Percentiles rank a stretch among this genome's conserved stretches.
Evolutionary conservation across 2,797 vertebrate genomes (phyloP).

Genomic region (Catharus ustulatus): DNA sequence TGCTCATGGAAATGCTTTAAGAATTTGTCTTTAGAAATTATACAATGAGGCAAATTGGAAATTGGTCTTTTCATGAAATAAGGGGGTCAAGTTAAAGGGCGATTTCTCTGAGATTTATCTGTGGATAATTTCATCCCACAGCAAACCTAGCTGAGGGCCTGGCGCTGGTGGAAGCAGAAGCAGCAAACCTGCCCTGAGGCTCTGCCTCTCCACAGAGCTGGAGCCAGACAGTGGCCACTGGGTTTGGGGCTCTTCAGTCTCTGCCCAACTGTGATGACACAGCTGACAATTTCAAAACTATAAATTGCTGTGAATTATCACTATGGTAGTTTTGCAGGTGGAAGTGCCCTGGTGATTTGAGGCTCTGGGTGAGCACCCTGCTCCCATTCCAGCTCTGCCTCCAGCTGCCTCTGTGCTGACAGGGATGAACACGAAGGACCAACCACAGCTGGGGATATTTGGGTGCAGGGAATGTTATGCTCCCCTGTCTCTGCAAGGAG

Average conservation of each 20-base stretch:
- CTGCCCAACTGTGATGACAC: background rate
- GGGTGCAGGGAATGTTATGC: background rate
- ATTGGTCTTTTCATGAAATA: background rate
- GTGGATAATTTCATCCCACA: background rate
- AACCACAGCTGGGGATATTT: background rate
- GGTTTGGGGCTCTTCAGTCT: background rate
- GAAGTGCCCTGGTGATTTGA: background rate
- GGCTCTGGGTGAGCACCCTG: background rate
- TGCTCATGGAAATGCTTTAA: background rate
- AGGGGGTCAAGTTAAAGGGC: background rate
- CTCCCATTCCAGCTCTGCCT: background rate
- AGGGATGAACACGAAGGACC: background rate
- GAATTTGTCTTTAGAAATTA: background rate
- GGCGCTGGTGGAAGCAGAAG: background rate
- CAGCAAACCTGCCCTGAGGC: background rate
- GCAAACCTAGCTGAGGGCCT: background rate
- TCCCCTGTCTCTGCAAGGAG: background rate
- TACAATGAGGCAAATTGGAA: background rate
- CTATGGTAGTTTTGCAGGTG: background rate
- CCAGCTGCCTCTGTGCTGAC: background rate
- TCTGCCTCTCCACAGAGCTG: background rate
- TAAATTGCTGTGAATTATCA: background rate
- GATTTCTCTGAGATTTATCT: background rate
- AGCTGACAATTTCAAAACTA: background rate
- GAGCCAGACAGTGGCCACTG: rapidly evolving